Evolutionary conservation across 2,888 invertebrate genomes (phyloP), one percentile per base, ranked within the genome.

Genomic region (Sepiola atlantica): DNA sequence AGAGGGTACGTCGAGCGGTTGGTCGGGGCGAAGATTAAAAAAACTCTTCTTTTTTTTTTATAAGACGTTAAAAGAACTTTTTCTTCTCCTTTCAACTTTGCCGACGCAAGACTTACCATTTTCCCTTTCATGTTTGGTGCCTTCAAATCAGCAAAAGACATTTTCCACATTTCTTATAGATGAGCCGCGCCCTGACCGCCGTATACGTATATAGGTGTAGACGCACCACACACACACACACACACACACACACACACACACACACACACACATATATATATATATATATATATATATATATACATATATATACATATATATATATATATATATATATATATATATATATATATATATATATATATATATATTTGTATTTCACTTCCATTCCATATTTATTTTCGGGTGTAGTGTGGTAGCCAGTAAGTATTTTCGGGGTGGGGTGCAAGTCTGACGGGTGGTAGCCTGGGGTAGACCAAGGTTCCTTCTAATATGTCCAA

Each of bases 61-160:
- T 77, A 77, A 77, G 77, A 77, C 77, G 77, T 45, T 45, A 77
- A 77, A 77, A n/a, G 77, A 77, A 77, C n/a, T 32, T 61, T 61
- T 61, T 61, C n/a, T 77, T 77, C 77, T 77, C 32, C n/a, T 77
- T 77, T 77, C 77, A 77, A 77, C 77, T 77, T 77, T n/a, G 77
- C 77, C 77, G 77, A 77, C 77, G n/a, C 32, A 77, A 77, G 77
- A 77, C 77, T 77, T 77, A 77, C 77, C 77, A 77, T 77, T 77
- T 77, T 77, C 77, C 45, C 77, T 77, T 77, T 77, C n/a, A 77
- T 77, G 77, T 77, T n/a, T n/a, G n/a, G 14, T n/a, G 77, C n/a
- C n/a, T 45, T 18, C n/a, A n/a, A 16, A n/a, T 32, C 77, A 77
- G n/a, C 2, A 77, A 77, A 77, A 77, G 77, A 77, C 77, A 77